Percentiles rank a stretch among this genome's conserved stretches.
These are phyloP conservation scores for Rhagophthalmus giganteus DNA, from an alignment of 2,888 invertebrate species.

Conservation along the genomic window DNA sequence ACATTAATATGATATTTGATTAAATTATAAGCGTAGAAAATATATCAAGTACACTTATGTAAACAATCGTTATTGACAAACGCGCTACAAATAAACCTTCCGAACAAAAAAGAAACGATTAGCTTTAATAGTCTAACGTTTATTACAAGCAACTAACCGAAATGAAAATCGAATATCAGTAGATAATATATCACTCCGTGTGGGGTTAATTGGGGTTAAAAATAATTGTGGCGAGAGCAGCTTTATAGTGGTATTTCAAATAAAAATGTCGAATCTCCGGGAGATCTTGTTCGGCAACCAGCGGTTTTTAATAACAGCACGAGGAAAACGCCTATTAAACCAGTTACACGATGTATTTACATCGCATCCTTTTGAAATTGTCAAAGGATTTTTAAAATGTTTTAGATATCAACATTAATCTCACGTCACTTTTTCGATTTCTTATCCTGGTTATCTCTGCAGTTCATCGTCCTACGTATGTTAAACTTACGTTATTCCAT, in stretches of 20 bases:
- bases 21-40: no score
- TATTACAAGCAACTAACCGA: not conserved
- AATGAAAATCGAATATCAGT: no score
- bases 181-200: conserved; percentile 13
- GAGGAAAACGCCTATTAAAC: conserved; percentile 17
- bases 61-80: no score
- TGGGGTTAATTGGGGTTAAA: conserved; percentile 18
- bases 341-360: conserved; percentile 21
- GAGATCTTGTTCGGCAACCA: conserved; percentile 11
- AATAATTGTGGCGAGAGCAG: conserved; percentile 18
- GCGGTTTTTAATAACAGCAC: conserved; percentile 8
- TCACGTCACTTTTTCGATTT: conserved; percentile 17
- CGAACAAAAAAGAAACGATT: no score
- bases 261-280: conserved; percentile 16
- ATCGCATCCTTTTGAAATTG: conserved; percentile 15
- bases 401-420: conserved; percentile 24
- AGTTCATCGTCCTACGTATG: conserved; percentile 20
- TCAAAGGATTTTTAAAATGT: conserved; percentile 17
- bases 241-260: conserved; percentile 8
- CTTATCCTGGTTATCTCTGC: conserved; percentile 16
- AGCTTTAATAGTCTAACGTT: no score
- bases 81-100: no score
- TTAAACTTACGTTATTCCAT: conserved; percentile 15
- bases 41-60: no score
- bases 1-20: no score